phyloP scores from a whole-genome alignment of 2,113 vertebrate genomes.

The Neoarius graeffei region DNA sequence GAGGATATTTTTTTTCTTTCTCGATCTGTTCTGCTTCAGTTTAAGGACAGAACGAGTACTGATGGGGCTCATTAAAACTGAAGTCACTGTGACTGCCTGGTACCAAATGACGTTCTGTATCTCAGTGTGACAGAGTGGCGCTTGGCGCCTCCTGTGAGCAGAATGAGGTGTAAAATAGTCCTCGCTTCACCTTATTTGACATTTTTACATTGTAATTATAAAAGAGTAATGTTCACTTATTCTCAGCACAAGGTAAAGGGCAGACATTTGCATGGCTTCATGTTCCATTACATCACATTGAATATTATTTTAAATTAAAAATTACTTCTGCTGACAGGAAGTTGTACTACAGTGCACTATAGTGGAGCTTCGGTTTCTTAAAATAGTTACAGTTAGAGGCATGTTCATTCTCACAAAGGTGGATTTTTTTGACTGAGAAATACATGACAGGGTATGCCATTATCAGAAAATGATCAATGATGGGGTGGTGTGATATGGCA shows the following conservation, averaged over 20 bases:
- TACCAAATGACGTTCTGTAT: constrained; percentile 16
- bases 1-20: neutral
- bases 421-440: no score
- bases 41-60: constrained; percentile 20
- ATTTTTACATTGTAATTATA: constrained; percentile 32
- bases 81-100: constrained; percentile 28
- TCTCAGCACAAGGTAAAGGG: constrained; percentile 15
- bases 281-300: neutral
- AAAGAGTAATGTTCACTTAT: constrained; percentile 9
- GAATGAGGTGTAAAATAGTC: constrained; percentile 16
- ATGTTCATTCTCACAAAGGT: neutral
- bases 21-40: constrained; percentile 1
- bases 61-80: constrained; percentile 45
- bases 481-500: neutral
- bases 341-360: neutral
- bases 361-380: neutral
- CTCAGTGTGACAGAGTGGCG: constrained; percentile 16
- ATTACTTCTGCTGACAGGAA: neutral
- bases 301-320: constrained; percentile 22
- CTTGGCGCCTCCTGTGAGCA: neutral
- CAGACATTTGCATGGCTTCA: constrained; percentile 11
- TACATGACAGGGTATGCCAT: neutral
- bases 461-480: neutral
- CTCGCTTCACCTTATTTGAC: constrained; percentile 25
- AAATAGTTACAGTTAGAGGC: neutral